Base-by-base conservation (phyloP, 2,888 invertebrate genomes). In the Melipona beecheii region DNA sequence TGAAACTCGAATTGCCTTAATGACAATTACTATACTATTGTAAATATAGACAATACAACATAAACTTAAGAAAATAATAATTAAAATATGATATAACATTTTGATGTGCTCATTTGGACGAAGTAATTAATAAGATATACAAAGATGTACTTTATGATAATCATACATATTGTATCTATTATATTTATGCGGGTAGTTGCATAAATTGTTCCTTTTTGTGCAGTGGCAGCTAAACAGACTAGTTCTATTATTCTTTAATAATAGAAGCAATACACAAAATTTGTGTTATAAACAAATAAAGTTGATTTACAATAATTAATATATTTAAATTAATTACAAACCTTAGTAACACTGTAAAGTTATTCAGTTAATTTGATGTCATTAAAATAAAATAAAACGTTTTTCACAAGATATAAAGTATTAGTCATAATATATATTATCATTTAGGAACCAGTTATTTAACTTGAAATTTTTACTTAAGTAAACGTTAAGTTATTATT, bases 1-100 rank as follows among this genome's bases (percentile, higher is more conserved):
- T 88, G 91, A 92, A 93, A 93, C 93, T 93, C 92, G 92, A 91
- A 93, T 93, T 93, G 93, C 93, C 93, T 93, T 93, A 93, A 92
- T 91, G 93, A 93, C 92, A 93, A 92, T 93, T 92, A 92, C 88
- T 90, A 91, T 90, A 90, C 82, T 58, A 84, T 88, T 93, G 92
- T 93, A 92, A 88, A 93, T 93, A 92, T 92, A 93, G 93, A 93
- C 93, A 93, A 93, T 93, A 93, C 92, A 90, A 89, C 81, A 85
- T 90, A 87, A 86, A 85, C 60, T 77, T 85, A 84, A 81, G 69
- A 79, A 68, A 76, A 81, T 86, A 86, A 85, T 49, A 76, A 70
- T 60, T 85, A 90, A 90, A 80, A 82, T 82, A 77, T 85, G 86
- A 86, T 86, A 79, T 87, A 87, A 91, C 74, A 71, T 90, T 87